Conservation (phyloP, 1,140 invertebrate species). For the Cryptotermes secundus region DNA sequence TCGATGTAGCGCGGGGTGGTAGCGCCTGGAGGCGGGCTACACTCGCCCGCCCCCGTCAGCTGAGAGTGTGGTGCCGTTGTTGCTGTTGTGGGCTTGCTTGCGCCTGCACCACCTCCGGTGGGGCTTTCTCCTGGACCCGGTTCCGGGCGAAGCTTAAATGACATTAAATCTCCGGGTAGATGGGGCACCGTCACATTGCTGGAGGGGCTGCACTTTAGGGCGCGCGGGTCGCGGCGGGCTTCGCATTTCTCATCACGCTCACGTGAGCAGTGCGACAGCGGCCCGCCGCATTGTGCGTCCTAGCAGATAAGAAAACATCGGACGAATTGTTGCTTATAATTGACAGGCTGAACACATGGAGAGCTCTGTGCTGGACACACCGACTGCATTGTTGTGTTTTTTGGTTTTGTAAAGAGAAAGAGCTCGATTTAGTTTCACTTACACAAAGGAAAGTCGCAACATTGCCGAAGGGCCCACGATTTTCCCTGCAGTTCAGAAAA, state of each 20-base stretch:
- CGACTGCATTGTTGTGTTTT: neutral
- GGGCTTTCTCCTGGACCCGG: neutral
- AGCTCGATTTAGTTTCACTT: neutral
- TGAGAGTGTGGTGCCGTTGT: slow-evolving; percentile 34
- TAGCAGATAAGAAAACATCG: too few relatives aligned
- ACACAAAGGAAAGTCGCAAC: neutral
- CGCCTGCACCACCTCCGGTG: neutral
- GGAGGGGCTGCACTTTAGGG: neutral
- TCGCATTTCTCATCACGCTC: neutral
- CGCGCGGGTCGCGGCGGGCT: neutral
- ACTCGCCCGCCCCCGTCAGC: slow-evolving; percentile 23
- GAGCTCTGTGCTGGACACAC: neutral
- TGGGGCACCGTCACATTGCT: neutral
- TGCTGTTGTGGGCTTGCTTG: neutral
- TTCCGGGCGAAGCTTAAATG: neutral
- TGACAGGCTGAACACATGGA: too few relatives aligned
- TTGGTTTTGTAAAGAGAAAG: neutral
- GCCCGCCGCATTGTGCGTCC: too few relatives aligned
- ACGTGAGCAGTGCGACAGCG: neutral
- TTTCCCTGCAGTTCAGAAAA: too few relatives aligned
- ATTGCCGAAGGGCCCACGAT: neutral
- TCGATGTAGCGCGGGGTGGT: slow-evolving; percentile 18
- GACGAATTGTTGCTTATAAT: neutral
- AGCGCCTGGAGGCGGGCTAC: slow-evolving; percentile 25
- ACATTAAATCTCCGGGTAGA: neutral